A percentile compares a stretch with the other conserved stretches of the same genome.
Conservation (phyloP, 2,888 invertebrate species). For the Gymnocheta viridis region DNA sequence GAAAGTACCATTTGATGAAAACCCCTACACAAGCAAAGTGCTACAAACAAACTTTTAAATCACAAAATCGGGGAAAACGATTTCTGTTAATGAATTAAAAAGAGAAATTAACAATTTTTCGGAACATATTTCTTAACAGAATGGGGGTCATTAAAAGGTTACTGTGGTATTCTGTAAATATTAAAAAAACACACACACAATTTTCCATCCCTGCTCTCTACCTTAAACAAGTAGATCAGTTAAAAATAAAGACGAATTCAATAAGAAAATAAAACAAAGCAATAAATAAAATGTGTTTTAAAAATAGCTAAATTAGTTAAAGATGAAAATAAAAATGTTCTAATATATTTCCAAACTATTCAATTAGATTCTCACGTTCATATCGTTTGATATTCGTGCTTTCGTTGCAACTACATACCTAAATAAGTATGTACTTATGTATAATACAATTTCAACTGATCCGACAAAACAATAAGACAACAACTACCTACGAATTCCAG, state of each 20-base stretch:
- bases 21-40: too few species aligned
- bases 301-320: constrained; percentile 20
- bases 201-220: background rate
- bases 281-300: constrained; percentile 6
- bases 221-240: background rate
- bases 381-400: constrained; percentile 45
- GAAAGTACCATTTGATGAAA: too few species aligned
- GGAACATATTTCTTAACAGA: too few species aligned
- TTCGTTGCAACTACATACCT: constrained; percentile 23
- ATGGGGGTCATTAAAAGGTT: too few species aligned
- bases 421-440: constrained; percentile 7
- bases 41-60: too few species aligned
- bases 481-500: background rate
- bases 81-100: too few species aligned
- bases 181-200: background rate
- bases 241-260: background rate
- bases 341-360: constrained; percentile 44
- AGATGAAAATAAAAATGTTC: constrained; percentile 38
- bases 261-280: constrained; percentile 19
- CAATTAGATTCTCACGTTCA: constrained; percentile 61
- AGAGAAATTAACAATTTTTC: too few species aligned
- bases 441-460: constrained; percentile 1
- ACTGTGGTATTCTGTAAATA: too few species aligned
- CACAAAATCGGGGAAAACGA: too few species aligned
- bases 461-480: constrained; percentile 8